Percentiles rank a stretch among this genome's conserved stretches.
Conservation (phyloP, 2,888 invertebrate species). For the Eutolmus rufibarbis region DNA sequence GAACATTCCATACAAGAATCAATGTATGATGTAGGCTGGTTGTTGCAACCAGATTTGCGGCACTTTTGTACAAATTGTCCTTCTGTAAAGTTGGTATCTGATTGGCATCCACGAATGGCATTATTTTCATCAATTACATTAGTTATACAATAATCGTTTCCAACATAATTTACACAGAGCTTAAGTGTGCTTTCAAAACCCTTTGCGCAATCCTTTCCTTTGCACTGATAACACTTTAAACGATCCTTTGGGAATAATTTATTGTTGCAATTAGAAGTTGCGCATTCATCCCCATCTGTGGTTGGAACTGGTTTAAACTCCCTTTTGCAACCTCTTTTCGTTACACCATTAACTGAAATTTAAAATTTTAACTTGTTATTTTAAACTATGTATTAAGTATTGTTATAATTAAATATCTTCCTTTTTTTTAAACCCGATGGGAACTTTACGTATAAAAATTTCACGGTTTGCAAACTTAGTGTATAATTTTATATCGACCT, state of each 20-base stretch:
- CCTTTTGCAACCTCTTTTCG: neutral
- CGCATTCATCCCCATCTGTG: too few species aligned
- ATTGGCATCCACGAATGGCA: slow-evolving; percentile 36
- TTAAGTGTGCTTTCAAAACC: neutral
- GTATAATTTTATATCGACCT: too few species aligned
- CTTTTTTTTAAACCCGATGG: neutral
- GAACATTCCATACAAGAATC: neutral
- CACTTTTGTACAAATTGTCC: slow-evolving; percentile 28
- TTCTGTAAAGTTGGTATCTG: neutral
- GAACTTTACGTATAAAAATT: neutral
- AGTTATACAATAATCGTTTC: slow-evolving; percentile 30
- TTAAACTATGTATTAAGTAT: too few species aligned
- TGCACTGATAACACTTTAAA: slow-evolving; percentile 37
- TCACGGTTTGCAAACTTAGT: too few species aligned
- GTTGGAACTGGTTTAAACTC: neutral
- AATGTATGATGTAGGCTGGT: neutral
- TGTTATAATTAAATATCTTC: neutral
- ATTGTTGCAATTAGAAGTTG: neutral
- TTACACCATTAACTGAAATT: neutral
- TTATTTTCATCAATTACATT: slow-evolving; percentile 43
- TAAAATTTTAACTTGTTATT: neutral
- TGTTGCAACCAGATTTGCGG: neutral
- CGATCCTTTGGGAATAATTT: slow-evolving; percentile 6
- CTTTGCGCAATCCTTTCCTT: slow-evolving; percentile 7
- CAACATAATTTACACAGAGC: slow-evolving; percentile 16